Evolutionary conservation across 1,140 invertebrate genomes (phyloP), one percentile per base, ranked within the genome.

Genomic region (Drosophila malerkotliana): DNA sequence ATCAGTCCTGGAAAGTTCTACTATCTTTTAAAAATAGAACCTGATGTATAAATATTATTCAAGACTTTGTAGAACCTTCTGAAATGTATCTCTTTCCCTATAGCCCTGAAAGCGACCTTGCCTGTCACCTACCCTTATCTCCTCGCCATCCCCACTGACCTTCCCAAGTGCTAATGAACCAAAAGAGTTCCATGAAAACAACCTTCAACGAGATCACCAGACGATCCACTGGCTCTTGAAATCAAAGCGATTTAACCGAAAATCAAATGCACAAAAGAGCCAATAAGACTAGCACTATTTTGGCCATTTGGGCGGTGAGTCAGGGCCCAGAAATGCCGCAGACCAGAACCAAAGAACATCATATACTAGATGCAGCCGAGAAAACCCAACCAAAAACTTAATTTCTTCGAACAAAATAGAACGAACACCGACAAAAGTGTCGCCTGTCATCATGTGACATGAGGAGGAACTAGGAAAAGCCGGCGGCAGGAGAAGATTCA

Each of bases 361-460:
- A 24, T 21, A 15, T 21, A 47, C 18, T 63, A 30, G 21, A 8
- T n/a, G 5, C 53, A 53, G 61, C 28, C n/a, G 24, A 55, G 66
- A 30, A 47, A 69, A 59, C 58, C 47, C 64, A 64, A 56, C 59
- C 51, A 62, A 61, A 69, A 68, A 71, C 60, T 51, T 14, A 61
- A 62, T 72, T 73, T 72, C 58, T 24, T 41, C 51, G 49, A 72
- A 79, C 12, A 48, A 55, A 72, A 51, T 55, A 60, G 63, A 77
- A 56, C 66, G 48, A 77, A 68, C 51, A 55, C 14, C 60, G 37
- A 47, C 58, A 63, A 77, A 83, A 55, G 66, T 85, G 80, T 81
- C 82, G 77, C 77, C 64, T 84, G 81, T 84, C 81, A 84, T 81
- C 81, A 84, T 84, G 81, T 84, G 81, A 84, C 81, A 84, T 71